Conservation (phyloP, 2,113 vertebrate species). For the Colinus virginianus region DNA sequence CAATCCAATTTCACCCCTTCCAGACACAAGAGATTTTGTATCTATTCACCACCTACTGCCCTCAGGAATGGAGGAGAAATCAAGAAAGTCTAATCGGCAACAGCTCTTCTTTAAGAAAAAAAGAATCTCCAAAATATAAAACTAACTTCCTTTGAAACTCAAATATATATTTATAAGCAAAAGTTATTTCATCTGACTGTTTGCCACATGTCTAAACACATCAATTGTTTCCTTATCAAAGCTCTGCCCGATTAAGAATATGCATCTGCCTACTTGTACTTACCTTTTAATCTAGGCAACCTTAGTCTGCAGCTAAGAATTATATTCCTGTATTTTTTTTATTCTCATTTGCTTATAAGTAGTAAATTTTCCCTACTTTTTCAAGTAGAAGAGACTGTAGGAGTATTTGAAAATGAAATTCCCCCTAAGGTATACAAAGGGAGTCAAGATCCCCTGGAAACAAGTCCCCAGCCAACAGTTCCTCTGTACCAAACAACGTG, state of each 20-base stretch:
- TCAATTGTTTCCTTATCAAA: neutral
- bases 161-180: neutral
- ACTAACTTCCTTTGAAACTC: neutral
- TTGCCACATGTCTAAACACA: neutral
- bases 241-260: neutral
- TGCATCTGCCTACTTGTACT: neutral
- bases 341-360: neutral
- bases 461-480: neutral
- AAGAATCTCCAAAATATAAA: neutral
- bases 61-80: neutral
- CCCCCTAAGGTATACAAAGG: neutral
- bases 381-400: neutral
- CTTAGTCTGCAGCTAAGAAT: neutral
- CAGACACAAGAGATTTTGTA: constrained; percentile 6
- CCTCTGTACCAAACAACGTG: neutral
- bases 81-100: neutral
- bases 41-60: neutral
- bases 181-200: neutral
- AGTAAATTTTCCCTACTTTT: neutral
- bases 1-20: constrained; percentile 59
- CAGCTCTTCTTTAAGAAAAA: neutral
- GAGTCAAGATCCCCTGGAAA: neutral
- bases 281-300: neutral
- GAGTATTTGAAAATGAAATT: neutral
- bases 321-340: neutral